Percentiles rank a stretch among this genome's conserved stretches.
phyloP scores from a whole-genome alignment of 2,797 vertebrate species.

The Hylomyscus alleni region DNA sequence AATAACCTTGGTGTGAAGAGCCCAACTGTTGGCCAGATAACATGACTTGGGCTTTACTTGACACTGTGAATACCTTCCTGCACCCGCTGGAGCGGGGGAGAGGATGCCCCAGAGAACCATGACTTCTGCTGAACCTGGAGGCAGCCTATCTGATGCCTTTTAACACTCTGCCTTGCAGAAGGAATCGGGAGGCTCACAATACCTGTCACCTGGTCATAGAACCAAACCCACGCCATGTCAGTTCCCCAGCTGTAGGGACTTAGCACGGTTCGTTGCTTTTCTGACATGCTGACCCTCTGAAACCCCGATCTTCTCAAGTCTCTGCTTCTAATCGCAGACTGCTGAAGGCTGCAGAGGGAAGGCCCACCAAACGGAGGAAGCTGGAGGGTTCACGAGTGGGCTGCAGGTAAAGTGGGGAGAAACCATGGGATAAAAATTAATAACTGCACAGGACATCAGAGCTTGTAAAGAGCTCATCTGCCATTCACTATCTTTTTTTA shows the following conservation, averaged over 20 bases:
- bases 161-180: background rate
- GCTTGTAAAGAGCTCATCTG: background rate
- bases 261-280: background rate
- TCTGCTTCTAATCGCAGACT: background rate
- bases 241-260: background rate
- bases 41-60: rapidly evolving
- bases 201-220: background rate
- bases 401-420: background rate
- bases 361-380: rapidly evolving
- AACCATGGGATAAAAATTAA: background rate
- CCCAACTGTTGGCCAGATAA: background rate
- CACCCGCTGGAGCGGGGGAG: background rate
- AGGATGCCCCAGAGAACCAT: background rate
- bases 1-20: background rate
- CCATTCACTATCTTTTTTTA: rapidly evolving
- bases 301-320: background rate
- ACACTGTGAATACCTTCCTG: background rate
- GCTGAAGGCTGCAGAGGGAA: background rate
- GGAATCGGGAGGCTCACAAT: background rate
- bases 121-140: background rate
- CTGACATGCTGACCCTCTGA: background rate
- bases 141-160: background rate
- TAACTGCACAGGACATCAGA: rapidly evolving
- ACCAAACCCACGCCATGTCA: background rate
- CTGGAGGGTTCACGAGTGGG: background rate